phyloP scores from a whole-genome alignment of 2,888 invertebrate species.

The Hyppa rectilinea region DNA sequence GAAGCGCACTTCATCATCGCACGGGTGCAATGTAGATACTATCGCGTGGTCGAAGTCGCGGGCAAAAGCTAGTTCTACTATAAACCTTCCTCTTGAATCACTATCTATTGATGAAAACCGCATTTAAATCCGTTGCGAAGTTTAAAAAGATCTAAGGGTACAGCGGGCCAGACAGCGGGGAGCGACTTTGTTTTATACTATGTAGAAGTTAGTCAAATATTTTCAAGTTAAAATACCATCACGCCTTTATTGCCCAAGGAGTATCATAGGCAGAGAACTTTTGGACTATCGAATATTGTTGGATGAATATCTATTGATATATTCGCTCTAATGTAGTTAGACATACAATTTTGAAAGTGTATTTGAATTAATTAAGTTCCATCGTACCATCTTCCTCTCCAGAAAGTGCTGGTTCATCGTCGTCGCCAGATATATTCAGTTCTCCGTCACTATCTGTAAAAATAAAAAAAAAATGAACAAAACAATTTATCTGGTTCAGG shows the following conservation, averaged over 20 bases:
- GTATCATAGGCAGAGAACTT: neutral
- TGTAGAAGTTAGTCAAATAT: no score
- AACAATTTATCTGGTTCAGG: neutral
- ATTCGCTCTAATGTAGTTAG: neutral
- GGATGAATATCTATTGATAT: neutral
- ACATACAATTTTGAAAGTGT: neutral
- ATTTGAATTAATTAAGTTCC: neutral
- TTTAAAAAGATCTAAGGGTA: no score
- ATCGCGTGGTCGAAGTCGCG: no score
- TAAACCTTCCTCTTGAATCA: no score
- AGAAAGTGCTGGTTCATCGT: slow-evolving; percentile 83
- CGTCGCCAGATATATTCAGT: slow-evolving; percentile 84
- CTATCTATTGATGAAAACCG: no score
- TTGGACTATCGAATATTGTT: neutral
- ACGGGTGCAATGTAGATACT: no score
- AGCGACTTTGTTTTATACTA: no score
- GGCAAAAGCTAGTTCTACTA: no score
- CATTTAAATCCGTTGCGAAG: no score
- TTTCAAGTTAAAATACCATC: no score
- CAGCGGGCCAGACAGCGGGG: no score
- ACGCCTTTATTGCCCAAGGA: neutral
- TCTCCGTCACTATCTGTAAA: slow-evolving; percentile 82
- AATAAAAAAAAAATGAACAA: neutral
- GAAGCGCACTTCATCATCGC: no score
- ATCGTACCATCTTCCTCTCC: slow-evolving; percentile 85